Base-by-base conservation (phyloP, 2,888 invertebrate species). In the Dynastes grantii region DNA sequence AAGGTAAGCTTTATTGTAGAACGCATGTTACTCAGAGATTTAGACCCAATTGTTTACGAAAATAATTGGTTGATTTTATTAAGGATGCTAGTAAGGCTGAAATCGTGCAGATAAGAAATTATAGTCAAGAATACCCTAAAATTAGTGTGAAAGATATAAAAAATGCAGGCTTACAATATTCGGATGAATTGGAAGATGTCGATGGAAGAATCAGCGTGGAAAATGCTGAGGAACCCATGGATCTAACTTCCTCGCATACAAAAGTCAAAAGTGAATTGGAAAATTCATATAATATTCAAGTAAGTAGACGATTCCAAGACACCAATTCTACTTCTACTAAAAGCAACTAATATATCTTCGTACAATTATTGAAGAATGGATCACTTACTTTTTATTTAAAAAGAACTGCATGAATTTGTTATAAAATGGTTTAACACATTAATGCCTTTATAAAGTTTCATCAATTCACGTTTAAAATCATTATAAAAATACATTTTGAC, bases 221-320 rank as follows among this genome's bases (percentile, higher is more conserved):
- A 13, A 49, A 76, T 27, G n/a, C 22, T 2, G 82, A 82, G 45
- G 79, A 82, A 79, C 82, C 82, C 2, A 82, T 82, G 11, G 82
- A 82, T 76, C 76, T 82, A 65, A 82, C 81, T 11, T 82, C 78
- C 65, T 78, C 80, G 8, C 80, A 40, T 64, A 78, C 49, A 71
- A 75, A 58, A 65, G 70, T 58, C 27, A 70, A 55, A 22, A 45
- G 37, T 49, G 79, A 76, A 58, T 58, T 77, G 45, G 68, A 49
- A 29, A 77, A 61, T 58, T 22, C 13, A 2, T 63, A 65, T 65
- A 58, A 58, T 37, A 40, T 55, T 9, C 16, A 65, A 27, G 64
- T 76, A 11, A 40, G 16, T 63, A 65, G 22, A 22, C 27, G 9
- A 8, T 45, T 45, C 6, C 37, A 37, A 37, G 6, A 37, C 37